Conservation (phyloP, 2,888 invertebrate genomes). For the Diadegma fenestrale region DNA sequence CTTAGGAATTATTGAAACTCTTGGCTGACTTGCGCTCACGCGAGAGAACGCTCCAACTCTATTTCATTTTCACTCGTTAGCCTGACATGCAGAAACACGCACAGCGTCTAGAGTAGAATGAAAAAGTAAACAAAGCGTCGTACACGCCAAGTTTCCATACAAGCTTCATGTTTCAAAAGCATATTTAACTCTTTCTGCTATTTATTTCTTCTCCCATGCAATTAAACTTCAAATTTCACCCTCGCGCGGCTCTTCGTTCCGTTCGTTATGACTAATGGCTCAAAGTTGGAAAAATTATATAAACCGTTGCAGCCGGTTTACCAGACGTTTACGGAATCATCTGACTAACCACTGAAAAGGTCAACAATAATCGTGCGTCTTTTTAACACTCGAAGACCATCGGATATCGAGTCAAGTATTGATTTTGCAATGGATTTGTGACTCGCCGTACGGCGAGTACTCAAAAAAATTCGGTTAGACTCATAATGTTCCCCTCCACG, state of each 20-base stretch:
- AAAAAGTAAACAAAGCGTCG: slow-evolving; percentile 22
- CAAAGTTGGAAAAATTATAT: too few relatives aligned
- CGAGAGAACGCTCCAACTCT: background rate
- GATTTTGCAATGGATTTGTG: slow-evolving; percentile 64
- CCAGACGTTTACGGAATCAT: too few relatives aligned
- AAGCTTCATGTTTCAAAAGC: background rate
- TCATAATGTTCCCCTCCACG: slow-evolving; percentile 82
- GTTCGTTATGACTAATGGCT: too few relatives aligned
- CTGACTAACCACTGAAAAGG: too few relatives aligned
- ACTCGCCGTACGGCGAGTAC: slow-evolving; percentile 74
- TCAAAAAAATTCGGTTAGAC: slow-evolving; percentile 78
- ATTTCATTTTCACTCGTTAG: slow-evolving; percentile 1
- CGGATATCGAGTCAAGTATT: slow-evolving; percentile 37
- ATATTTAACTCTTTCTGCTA: too few relatives aligned
- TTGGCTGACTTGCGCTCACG: background rate
- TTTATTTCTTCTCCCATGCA: too few relatives aligned
- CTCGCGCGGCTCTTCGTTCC: too few relatives aligned
- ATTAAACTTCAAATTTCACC: too few relatives aligned
- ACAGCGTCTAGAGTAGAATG: background rate
- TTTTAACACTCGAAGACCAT: too few relatives aligned
- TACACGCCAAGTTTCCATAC: background rate
- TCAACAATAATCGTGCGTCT: too few relatives aligned
- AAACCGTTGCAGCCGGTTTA: too few relatives aligned
- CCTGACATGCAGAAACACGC: background rate
- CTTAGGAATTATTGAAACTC: slow-evolving; percentile 23